Evolutionary conservation across 2,888 invertebrate species (phyloP).

Genomic region (Stenotaenia linearis): DNA sequence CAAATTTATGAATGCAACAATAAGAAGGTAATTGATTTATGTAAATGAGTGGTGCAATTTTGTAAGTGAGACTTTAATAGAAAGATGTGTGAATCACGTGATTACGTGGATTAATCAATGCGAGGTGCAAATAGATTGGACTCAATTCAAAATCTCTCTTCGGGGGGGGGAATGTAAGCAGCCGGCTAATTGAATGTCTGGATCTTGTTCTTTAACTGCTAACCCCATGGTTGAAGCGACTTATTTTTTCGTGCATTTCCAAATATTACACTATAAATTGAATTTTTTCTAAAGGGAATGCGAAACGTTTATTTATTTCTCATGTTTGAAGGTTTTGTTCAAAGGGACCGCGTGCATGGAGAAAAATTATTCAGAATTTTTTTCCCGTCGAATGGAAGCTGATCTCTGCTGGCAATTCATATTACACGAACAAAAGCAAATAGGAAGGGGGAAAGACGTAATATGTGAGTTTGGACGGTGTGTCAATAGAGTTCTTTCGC

Average conservation of each 20-base stretch:
- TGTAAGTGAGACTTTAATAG: constrained; percentile 22
- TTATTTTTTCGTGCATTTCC: no score
- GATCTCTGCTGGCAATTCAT: background rate
- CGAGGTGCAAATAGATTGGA: background rate
- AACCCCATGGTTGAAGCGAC: background rate
- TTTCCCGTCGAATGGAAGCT: background rate
- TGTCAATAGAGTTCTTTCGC: constrained; percentile 6
- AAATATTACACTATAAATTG: background rate
- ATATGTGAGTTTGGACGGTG: constrained; percentile 17
- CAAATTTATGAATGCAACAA: constrained; percentile 1
- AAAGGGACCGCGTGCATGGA: background rate
- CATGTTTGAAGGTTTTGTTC: background rate
- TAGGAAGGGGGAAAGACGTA: background rate
- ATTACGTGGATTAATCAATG: background rate
- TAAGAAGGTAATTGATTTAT: constrained; percentile 13
- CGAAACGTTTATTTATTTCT: background rate
- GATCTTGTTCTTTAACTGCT: background rate
- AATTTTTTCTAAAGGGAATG: background rate
- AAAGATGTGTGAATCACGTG: constrained; percentile 3
- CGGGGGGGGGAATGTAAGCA: background rate
- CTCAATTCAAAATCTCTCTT: background rate
- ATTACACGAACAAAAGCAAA: constrained; percentile 3
- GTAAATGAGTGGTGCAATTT: constrained; percentile 19
- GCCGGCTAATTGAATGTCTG: background rate
- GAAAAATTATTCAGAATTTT: background rate